Conservation (phyloP, 2,797 vertebrate genomes). For the Poliocrania exsul region DNA sequence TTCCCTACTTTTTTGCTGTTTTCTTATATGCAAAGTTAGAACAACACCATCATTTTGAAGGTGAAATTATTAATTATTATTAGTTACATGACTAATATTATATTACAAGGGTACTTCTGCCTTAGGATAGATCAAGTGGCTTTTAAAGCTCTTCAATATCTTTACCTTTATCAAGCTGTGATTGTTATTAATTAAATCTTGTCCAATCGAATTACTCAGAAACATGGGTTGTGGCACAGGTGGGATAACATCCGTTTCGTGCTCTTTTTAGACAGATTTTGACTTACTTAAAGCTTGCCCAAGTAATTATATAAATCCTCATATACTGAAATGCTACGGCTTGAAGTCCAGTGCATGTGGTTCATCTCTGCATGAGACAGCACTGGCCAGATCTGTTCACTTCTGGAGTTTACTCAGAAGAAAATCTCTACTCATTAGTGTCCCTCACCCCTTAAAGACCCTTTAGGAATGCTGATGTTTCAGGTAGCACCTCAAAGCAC, state of each 20-base stretch:
- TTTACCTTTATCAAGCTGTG: neutral
- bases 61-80: constrained; percentile 1
- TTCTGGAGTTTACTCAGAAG: neutral
- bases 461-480: neutral
- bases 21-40: neutral
- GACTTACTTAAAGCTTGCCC: neutral
- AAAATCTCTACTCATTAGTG: neutral
- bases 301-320: neutral
- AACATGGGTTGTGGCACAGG: neutral
- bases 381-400: neutral
- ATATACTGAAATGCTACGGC: neutral
- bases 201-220: neutral
- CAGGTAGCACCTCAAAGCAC: neutral
- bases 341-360: neutral
- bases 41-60: neutral
- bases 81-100: neutral
- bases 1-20: neutral
- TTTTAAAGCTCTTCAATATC: constrained; percentile 27
- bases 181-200: neutral
- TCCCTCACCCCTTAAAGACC: neutral
- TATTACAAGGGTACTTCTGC: neutral
- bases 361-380: neutral
- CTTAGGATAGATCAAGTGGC: constrained; percentile 14
- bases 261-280: neutral
- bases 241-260: neutral